A percentile compares a stretch with the other conserved stretches of the same genome.
These are phyloP conservation scores for Zosterops borbonicus DNA, from an alignment of 2,113 vertebrate genomes.

Conservation along the genomic window DNA sequence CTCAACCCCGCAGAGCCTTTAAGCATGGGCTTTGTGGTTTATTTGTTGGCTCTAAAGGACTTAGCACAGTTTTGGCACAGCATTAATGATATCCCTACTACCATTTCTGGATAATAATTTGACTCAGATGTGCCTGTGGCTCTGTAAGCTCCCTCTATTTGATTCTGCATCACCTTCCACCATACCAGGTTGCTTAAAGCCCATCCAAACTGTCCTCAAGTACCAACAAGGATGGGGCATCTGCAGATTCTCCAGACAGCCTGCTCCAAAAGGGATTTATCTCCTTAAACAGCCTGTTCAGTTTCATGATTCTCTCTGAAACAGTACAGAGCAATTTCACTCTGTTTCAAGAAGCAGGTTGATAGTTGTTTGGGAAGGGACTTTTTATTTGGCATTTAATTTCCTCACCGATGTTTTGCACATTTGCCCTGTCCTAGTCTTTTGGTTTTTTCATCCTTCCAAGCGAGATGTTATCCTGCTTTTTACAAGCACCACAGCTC, in stretches of 20 bases:
- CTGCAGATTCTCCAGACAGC: too few species aligned
- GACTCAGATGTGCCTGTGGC: not conserved
- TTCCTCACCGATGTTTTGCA: not conserved
- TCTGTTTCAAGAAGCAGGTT: not conserved
- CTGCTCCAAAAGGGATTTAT: not conserved
- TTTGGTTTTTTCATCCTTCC: rapidly evolving
- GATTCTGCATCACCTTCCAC: not conserved
- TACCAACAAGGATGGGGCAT: not conserved
- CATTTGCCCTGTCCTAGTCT: not conserved
- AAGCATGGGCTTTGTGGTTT: not conserved
- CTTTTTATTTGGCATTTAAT: not conserved
- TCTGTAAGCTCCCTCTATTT: not conserved
- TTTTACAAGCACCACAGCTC: not conserved
- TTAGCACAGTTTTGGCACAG: not conserved
- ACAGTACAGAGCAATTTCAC: not conserved
- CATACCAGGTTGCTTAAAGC: not conserved
- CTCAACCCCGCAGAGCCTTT: not conserved
- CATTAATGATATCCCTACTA: not conserved
- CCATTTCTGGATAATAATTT: not conserved
- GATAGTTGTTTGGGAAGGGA: not conserved
- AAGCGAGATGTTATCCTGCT: not conserved
- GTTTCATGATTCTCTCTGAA: not conserved
- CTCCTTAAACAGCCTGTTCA: not conserved
- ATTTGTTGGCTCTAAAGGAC: not conserved
- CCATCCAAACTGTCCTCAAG: not conserved